Evolutionary conservation across 2,113 vertebrate species (phyloP).

Genomic region (Pseudois nayaur): DNA sequence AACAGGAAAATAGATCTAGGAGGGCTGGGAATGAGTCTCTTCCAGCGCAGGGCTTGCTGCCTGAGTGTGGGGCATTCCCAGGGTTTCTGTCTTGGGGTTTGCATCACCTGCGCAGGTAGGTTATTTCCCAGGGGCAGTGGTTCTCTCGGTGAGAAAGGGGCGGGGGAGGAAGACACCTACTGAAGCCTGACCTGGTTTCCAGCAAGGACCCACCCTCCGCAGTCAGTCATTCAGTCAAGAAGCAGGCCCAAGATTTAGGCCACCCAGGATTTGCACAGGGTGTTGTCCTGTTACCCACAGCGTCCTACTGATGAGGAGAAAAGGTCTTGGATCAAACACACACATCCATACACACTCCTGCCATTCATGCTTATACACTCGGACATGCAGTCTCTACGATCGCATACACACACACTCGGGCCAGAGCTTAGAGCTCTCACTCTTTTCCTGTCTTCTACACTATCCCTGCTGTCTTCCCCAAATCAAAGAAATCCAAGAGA

Average conservation of each 20-base stretch:
- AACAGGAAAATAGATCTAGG: not conserved
- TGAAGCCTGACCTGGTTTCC: slow-evolving; percentile 64
- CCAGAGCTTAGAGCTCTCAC: not conserved
- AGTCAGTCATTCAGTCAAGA: slow-evolving; percentile 24
- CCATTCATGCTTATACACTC: not conserved
- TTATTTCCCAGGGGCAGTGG: slow-evolving; percentile 18
- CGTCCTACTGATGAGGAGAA: not conserved
- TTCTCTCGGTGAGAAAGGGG: slow-evolving; percentile 51
- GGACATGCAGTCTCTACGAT: not conserved
- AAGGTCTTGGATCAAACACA: not conserved
- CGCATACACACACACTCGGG: not conserved
- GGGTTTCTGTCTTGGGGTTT: slow-evolving; percentile 23
- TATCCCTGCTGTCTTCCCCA: not conserved
- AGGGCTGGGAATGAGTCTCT: not conserved
- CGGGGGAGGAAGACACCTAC: slow-evolving; percentile 32
- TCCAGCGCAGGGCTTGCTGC: not conserved
- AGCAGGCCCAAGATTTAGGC: slow-evolving; percentile 52
- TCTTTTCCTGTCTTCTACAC: not conserved
- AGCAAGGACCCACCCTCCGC: slow-evolving; percentile 42
- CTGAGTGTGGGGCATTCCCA: not conserved
- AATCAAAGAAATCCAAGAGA: not conserved
- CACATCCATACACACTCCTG: not conserved
- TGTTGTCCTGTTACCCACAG: slow-evolving; percentile 32
- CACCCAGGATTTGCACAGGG: slow-evolving; percentile 38
- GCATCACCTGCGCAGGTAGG: slow-evolving; percentile 38